Percentiles rank a stretch among this genome's conserved stretches.
These are phyloP conservation scores for Molossus alvarezi DNA, from an alignment of 2,797 vertebrate genomes.

Conservation along the genomic window DNA sequence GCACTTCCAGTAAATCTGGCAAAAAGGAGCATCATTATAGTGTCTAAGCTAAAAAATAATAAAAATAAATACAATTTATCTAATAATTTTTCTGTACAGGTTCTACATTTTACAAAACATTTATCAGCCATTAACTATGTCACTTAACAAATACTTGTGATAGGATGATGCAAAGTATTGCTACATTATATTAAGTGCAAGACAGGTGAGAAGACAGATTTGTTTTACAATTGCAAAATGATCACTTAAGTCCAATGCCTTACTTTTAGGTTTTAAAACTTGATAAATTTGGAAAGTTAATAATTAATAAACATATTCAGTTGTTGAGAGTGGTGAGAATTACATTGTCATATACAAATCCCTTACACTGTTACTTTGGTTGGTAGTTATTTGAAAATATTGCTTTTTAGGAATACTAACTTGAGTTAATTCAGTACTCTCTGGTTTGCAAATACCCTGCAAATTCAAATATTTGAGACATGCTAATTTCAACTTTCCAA, in stretches of 20 bases:
- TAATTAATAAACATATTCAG: constrained; percentile 85
- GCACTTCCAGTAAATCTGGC: constrained; percentile 99
- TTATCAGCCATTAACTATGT: constrained; percentile 93
- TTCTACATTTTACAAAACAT: constrained; percentile 98
- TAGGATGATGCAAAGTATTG: constrained; percentile 93
- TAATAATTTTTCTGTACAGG: constrained; percentile 96
- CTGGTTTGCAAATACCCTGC: constrained; percentile 68
- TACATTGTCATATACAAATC: constrained; percentile 86
- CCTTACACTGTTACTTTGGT: constrained; percentile 83
- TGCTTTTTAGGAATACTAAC: constrained; percentile 85
- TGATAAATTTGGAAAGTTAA: constrained; percentile 87
- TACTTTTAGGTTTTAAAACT: constrained; percentile 87
- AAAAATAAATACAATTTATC: constrained; percentile 99
- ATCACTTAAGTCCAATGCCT: constrained; percentile 92
- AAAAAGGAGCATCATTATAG: constrained; percentile 97
- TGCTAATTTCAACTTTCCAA: constrained; percentile 69
- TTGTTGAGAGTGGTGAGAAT: constrained; percentile 86
- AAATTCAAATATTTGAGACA: constrained; percentile 72
- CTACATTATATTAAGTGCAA: constrained; percentile 96
- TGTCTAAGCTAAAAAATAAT: constrained; percentile 99
- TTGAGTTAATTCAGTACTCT: constrained; percentile 78
- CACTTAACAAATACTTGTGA: constrained; percentile 95
- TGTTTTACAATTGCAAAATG: constrained; percentile 91
- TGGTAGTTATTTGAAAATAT: constrained; percentile 88
- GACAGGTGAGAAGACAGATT: constrained; percentile 93